A percentile compares a stretch with the other conserved stretches of the same genome.
Evolutionary conservation across 2,797 vertebrate genomes (phyloP).

Genomic region (Caiman crocodilus): DNA sequence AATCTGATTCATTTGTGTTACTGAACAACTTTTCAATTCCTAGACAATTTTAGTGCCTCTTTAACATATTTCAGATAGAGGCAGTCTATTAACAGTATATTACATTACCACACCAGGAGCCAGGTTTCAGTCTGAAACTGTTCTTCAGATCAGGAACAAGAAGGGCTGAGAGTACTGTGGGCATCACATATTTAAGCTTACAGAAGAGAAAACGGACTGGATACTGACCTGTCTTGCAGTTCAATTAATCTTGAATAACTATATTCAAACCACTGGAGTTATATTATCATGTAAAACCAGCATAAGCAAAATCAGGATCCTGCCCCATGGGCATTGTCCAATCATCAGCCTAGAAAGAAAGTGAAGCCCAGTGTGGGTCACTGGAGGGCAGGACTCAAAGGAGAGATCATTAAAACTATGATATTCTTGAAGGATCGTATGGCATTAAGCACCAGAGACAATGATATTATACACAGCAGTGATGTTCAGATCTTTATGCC

Average conservation of each 20-base stretch:
- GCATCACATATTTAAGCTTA: neutral
- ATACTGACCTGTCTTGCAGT: neutral
- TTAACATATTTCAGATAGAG: neutral
- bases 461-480: neutral
- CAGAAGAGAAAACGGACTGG: neutral
- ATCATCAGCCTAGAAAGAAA: neutral
- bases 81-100: neutral
- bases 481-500: neutral
- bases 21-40: neutral
- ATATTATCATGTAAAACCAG: neutral
- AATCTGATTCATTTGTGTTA: neutral
- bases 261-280: neutral
- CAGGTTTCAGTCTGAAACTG: neutral
- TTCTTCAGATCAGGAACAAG: neutral
- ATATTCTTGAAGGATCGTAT: neutral
- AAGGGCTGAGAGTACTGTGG: accelerated
- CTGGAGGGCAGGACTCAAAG: neutral
- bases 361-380: neutral
- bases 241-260: neutral
- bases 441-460: neutral
- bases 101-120: neutral
- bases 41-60: neutral
- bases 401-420: neutral
- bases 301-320: neutral
- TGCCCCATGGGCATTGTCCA: neutral